Percentiles rank a stretch among this genome's conserved stretches.
These are phyloP conservation scores for Noctua pronuba DNA, from an alignment of 2,888 invertebrate genomes.

Conservation along the genomic window DNA sequence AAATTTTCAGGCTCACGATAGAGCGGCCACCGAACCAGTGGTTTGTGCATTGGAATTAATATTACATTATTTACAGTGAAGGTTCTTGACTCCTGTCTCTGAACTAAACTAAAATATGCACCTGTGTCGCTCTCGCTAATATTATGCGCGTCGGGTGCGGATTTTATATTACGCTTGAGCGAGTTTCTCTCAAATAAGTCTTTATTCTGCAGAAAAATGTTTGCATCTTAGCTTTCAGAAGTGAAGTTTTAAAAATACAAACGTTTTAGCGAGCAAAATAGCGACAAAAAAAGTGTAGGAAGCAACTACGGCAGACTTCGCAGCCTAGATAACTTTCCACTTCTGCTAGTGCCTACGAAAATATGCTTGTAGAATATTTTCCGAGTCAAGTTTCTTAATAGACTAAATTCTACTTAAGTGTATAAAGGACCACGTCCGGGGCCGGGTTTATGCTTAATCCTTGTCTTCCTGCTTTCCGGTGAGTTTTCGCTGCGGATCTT, in stretches of 20 bases:
- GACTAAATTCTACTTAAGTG: slow-evolving; percentile 48
- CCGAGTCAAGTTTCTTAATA: slow-evolving; percentile 45
- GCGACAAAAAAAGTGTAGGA: slow-evolving; percentile 4
- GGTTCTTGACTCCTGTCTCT: slow-evolving; percentile 52
- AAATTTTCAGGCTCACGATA: slow-evolving; percentile 78
- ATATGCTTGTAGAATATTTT: slow-evolving; percentile 43
- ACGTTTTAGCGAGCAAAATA: slow-evolving; percentile 30
- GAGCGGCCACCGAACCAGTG: slow-evolving; percentile 73
- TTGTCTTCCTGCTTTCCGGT: slow-evolving; percentile 41
- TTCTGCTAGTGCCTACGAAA: slow-evolving; percentile 14
- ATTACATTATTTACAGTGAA: slow-evolving; percentile 67
- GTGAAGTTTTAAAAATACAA: slow-evolving; percentile 48
- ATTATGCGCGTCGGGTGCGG: slow-evolving; percentile 50
- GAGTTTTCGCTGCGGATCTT: slow-evolving; percentile 47
- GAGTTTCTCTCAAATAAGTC: slow-evolving; percentile 36
- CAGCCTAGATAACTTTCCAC: slow-evolving; percentile 28
- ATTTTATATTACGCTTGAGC: slow-evolving; percentile 47
- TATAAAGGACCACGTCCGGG: slow-evolving; percentile 43
- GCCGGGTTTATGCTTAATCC: slow-evolving; percentile 57
- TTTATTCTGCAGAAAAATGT: slow-evolving; percentile 17
- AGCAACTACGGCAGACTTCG: slow-evolving; percentile 2
- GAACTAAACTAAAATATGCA: slow-evolving; percentile 47
- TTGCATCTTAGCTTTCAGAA: slow-evolving; percentile 3
- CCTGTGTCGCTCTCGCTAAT: slow-evolving; percentile 28
- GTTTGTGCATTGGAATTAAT: slow-evolving; percentile 81